phyloP scores from a whole-genome alignment of 2,888 invertebrate species.

The Chymomyza amoena region DNA sequence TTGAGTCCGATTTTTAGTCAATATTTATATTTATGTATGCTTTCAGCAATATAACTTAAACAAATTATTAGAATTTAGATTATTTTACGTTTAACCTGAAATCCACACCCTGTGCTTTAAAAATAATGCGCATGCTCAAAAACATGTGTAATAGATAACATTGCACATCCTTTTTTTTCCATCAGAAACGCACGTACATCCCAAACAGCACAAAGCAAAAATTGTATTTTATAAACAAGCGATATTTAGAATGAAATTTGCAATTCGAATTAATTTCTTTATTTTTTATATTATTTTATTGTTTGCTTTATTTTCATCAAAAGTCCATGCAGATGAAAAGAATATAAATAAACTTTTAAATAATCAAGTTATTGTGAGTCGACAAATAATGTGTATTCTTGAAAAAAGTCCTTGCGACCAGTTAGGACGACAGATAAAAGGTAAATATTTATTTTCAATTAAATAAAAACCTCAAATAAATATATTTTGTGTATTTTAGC shows the following conservation, averaged over 20 bases:
- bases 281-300: constrained; percentile 61
- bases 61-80: too few relatives aligned
- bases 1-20: too few relatives aligned
- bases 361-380: constrained; percentile 78
- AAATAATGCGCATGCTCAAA: background rate
- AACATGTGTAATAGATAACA: background rate
- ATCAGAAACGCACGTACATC: background rate
- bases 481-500: constrained; percentile 26
- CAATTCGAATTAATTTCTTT: background rate
- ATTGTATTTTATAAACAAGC: background rate
- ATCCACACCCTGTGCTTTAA: background rate
- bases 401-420: constrained; percentile 82
- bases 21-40: too few relatives aligned
- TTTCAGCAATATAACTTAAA: too few relatives aligned
- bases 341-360: constrained; percentile 75
- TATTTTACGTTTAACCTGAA: too few relatives aligned
- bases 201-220: background rate
- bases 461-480: background rate
- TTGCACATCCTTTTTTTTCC: background rate
- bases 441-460: constrained; percentile 73
- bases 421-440: constrained; percentile 82
- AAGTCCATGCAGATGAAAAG: constrained; percentile 69
- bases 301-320: constrained; percentile 41
- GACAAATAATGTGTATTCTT: constrained; percentile 82
- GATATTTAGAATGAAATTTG: background rate